phyloP scores from a whole-genome alignment of 2,797 vertebrate genomes.

The Pseudocheirus occidentalis region DNA sequence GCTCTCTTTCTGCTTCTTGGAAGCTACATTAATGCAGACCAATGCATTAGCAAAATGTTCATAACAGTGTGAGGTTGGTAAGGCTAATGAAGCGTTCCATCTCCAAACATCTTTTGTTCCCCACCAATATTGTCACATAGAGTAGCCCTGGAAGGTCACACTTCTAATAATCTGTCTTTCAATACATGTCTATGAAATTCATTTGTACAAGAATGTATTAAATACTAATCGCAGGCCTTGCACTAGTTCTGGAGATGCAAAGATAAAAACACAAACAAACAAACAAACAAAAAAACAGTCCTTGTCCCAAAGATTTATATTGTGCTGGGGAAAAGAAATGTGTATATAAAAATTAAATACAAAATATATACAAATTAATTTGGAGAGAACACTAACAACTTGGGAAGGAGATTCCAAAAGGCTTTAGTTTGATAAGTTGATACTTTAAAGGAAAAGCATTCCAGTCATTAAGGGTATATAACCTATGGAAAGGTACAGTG shows the following conservation, averaged over 20 bases:
- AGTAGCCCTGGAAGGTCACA: neutral
- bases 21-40: neutral
- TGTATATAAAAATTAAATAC: neutral
- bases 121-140: neutral
- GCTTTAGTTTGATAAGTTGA: neutral
- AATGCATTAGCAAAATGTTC: neutral
- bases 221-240: neutral
- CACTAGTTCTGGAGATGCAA: neutral
- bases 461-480: neutral
- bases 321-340: neutral
- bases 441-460: neutral
- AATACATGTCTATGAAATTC: neutral
- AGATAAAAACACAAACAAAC: neutral
- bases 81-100: neutral
- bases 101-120: neutral
- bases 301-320: neutral
- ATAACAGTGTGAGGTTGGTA: neutral
- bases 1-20: neutral
- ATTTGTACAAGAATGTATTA: neutral
- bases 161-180: neutral
- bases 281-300: neutral
- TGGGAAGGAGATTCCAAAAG: neutral
- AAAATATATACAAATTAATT: neutral
- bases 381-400: neutral
- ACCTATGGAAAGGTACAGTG: neutral